Conservation (phyloP, 2,113 vertebrate species). For the Chroicocephalus ridibundus region DNA sequence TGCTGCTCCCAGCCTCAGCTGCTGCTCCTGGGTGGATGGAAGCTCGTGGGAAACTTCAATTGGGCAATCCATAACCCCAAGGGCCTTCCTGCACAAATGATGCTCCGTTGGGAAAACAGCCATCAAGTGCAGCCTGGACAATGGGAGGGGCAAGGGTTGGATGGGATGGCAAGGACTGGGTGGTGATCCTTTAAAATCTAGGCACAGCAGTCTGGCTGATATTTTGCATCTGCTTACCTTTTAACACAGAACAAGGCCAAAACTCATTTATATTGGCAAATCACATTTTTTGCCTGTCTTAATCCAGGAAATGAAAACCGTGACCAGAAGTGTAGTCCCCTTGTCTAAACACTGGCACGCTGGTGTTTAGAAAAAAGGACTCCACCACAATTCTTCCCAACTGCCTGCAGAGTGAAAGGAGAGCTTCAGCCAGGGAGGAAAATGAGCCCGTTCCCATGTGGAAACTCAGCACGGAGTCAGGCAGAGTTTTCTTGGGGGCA, state of each 20-base stretch:
- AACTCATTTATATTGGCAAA: constrained; percentile 6
- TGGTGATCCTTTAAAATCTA: constrained; percentile 28
- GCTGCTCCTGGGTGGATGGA: background rate
- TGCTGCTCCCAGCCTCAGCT: background rate
- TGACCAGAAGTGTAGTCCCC: background rate
- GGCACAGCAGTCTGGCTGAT: constrained; percentile 11
- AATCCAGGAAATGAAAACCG: constrained; percentile 36
- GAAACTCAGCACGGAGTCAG: background rate
- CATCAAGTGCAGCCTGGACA: background rate
- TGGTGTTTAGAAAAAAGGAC: background rate
- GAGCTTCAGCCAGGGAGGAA: background rate
- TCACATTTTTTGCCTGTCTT: constrained; percentile 7
- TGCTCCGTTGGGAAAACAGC: accelerated
- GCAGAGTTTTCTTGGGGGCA: background rate
- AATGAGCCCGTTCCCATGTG: background rate
- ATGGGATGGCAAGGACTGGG: accelerated
- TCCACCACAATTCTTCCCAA: background rate
- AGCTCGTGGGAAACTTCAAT: background rate
- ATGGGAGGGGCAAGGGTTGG: background rate
- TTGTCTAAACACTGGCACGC: constrained; percentile 37
- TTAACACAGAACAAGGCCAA: background rate
- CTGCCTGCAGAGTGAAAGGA: background rate
- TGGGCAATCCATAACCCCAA: background rate
- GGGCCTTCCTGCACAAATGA: background rate
- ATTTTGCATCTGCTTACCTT: constrained; percentile 51